Evolutionary conservation across 2,113 vertebrate species (phyloP).

Genomic region (Romanogobio albipinnatus): DNA sequence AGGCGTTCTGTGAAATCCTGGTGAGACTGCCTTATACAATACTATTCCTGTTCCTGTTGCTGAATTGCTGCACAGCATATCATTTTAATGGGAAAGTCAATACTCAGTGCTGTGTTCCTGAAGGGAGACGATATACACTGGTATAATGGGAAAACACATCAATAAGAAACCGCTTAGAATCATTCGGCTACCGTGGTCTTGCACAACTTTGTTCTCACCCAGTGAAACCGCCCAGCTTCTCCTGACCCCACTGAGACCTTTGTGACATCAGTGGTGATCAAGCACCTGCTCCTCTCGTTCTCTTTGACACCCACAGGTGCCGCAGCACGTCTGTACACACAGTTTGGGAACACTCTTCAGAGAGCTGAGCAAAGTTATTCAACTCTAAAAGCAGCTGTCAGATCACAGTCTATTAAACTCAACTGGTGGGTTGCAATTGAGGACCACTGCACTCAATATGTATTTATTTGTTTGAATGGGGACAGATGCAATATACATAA

Average conservation of each 20-base stretch:
- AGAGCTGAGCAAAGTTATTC: neutral
- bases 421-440: no score
- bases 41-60: neutral
- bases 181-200: neutral
- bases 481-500: no score
- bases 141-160: neutral
- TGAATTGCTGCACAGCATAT: neutral
- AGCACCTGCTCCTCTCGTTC: neutral
- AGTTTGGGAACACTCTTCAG: constrained; percentile 18
- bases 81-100: neutral
- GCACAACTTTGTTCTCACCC: constrained; percentile 1
- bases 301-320: constrained; percentile 30
- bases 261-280: neutral
- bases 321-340: constrained; percentile 19
- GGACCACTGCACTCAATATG: no score
- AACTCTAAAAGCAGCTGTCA: neutral
- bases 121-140: neutral
- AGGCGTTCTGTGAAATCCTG: neutral
- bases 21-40: neutral
- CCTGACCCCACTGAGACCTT: constrained; percentile 28
- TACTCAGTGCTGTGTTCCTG: neutral
- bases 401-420: neutral
- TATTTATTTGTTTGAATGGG: no score
- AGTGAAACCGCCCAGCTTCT: constrained; percentile 4
- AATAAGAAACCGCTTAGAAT: neutral